Evolutionary conservation across 2,113 vertebrate genomes (phyloP).

Genomic region (Crotalus tigris): DNA sequence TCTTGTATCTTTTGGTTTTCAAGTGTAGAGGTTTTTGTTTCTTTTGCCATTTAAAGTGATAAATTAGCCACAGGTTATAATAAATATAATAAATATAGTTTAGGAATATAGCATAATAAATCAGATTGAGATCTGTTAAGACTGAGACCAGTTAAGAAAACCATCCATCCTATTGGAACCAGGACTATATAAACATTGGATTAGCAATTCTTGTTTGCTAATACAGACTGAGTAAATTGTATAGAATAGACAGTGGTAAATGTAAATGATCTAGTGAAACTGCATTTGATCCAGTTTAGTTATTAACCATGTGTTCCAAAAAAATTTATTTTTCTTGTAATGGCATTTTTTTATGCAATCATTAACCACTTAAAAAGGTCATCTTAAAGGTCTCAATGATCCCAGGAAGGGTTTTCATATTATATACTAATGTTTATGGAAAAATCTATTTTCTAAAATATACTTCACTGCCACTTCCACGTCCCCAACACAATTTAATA

Average conservation of each 20-base stretch:
- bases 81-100: neutral
- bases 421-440: neutral
- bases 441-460: neutral
- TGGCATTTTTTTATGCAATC: neutral
- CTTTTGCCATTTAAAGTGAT: neutral
- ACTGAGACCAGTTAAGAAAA: neutral
- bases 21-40: neutral
- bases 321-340: neutral
- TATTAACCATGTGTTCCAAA: neutral
- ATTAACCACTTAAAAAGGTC: accelerated
- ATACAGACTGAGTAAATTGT: neutral
- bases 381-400: neutral
- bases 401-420: neutral
- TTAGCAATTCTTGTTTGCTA: neutral
- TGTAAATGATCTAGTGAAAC: neutral
- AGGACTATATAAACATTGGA: neutral
- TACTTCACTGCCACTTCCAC: neutral
- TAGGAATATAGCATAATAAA: neutral
- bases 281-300: neutral
- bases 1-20: neutral
- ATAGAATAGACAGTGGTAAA: neutral
- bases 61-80: neutral
- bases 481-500: neutral
- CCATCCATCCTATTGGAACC: neutral
- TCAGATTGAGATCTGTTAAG: neutral